These are phyloP conservation scores for Lasius platythorax DNA, from an alignment of 2,888 invertebrate genomes.

Conservation along the genomic window DNA sequence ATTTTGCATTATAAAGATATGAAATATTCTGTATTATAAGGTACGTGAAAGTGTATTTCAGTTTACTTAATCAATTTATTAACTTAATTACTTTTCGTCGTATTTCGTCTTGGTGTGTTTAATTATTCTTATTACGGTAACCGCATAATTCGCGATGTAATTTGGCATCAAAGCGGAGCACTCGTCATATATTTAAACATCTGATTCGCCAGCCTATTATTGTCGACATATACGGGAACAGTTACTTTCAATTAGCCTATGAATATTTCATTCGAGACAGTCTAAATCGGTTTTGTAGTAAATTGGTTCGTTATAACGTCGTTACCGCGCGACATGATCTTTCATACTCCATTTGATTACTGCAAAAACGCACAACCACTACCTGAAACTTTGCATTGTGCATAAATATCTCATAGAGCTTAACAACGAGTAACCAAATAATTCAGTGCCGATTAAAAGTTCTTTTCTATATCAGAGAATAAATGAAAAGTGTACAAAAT, in stretches of 20 bases:
- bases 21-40: neutral
- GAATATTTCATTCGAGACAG: constrained; percentile 40
- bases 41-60: neutral
- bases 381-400: neutral
- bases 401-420: neutral
- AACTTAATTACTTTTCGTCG: constrained; percentile 10
- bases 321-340: constrained; percentile 35
- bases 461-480: neutral
- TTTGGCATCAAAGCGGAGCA: constrained; percentile 37
- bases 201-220: constrained; percentile 34
- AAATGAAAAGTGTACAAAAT: neutral
- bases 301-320: constrained; percentile 33
- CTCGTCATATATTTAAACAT: constrained; percentile 22
- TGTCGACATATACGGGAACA: constrained; percentile 45
- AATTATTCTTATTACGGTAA: constrained; percentile 34
- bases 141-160: constrained; percentile 15
- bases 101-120: constrained; percentile 40
- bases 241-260: constrained; percentile 32
- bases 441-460: neutral
- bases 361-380: neutral
- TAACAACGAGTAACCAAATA: neutral
- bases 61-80: constrained; percentile 13
- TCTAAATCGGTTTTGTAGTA: constrained; percentile 37
- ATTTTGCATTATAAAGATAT: neutral
- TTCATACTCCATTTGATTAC: constrained; percentile 42